Evolutionary conservation across 2,797 vertebrate species (phyloP).

Genomic region (Tachyglossus aculeatus): DNA sequence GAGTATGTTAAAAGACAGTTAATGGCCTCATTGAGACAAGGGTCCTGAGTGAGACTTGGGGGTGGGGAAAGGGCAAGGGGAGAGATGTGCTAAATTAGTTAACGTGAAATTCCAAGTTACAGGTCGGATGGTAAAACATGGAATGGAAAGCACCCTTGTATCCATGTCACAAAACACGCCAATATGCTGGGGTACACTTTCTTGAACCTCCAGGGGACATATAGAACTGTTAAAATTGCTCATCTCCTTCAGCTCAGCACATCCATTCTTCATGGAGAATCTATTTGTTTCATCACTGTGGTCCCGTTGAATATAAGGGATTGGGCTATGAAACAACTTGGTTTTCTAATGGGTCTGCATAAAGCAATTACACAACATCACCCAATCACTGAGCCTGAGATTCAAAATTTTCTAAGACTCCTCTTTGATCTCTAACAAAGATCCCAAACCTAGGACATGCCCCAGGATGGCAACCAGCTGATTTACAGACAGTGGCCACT

Average conservation of each 20-base stretch:
- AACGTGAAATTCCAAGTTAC: too few species aligned
- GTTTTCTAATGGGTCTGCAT: slow-evolving; percentile 44
- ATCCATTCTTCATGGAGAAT: slow-evolving; percentile 27
- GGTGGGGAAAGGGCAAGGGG: too few species aligned
- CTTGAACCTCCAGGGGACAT: not conserved
- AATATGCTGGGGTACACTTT: not conserved
- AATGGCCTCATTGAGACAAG: too few species aligned
- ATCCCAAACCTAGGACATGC: too few species aligned
- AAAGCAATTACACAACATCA: slow-evolving; percentile 42
- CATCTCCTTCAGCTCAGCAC: slow-evolving; percentile 5
- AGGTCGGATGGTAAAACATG: too few species aligned
- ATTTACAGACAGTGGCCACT: slow-evolving; percentile 3
- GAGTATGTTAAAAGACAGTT: too few species aligned
- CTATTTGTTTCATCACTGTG: slow-evolving; percentile 20
- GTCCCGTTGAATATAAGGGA: slow-evolving; percentile 31
- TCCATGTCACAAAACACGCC: not conserved
- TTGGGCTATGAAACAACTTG: slow-evolving; percentile 45
- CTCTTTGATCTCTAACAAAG: too few species aligned
- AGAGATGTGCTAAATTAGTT: too few species aligned
- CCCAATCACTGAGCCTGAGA: slow-evolving; percentile 40
- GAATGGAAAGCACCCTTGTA: not conserved
- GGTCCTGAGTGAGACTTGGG: too few species aligned
- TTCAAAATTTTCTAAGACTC: slow-evolving; percentile 60
- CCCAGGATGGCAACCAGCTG: not conserved
- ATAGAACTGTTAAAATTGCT: not conserved